These are phyloP conservation scores for Cherax quadricarinatus DNA, from an alignment of 1,140 invertebrate species.

Conservation along the genomic window DNA sequence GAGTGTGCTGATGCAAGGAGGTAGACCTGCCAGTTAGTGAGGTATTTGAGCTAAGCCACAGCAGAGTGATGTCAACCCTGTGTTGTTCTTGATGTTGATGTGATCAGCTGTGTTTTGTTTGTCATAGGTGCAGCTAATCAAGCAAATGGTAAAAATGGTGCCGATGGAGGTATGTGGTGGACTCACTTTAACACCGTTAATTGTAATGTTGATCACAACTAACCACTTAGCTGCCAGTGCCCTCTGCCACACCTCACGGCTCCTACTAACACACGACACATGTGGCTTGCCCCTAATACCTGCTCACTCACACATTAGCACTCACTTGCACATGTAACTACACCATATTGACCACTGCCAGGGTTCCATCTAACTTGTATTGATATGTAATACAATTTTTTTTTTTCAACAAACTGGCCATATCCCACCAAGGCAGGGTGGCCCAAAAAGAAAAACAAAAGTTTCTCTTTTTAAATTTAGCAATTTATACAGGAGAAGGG, in stretches of 20 bases:
- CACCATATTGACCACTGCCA: not conserved
- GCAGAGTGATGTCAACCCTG: constrained; percentile 44
- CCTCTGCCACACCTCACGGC: constrained; percentile 24
- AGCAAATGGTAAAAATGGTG: constrained; percentile 73
- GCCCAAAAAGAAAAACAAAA: too few species aligned
- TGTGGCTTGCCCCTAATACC: not conserved
- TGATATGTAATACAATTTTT: not conserved
- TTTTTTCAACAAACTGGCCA: not conserved
- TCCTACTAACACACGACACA: constrained; percentile 55
- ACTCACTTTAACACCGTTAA: constrained; percentile 57
- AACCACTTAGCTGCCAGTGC: constrained; percentile 50
- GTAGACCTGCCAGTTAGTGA: not conserved
- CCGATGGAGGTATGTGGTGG: constrained; percentile 73
- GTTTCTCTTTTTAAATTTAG: too few species aligned
- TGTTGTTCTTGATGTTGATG: constrained; percentile 64
- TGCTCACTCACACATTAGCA: constrained; percentile 14
- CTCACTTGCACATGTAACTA: not conserved
- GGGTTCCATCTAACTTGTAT: not conserved
- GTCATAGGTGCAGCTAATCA: constrained; percentile 73
- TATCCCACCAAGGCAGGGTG: too few species aligned
- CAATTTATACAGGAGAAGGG: too few species aligned
- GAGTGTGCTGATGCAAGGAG: too few species aligned
- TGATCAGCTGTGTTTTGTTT: constrained; percentile 71
- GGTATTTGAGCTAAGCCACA: constrained; percentile 47
- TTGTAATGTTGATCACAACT: constrained; percentile 60